A percentile compares a stretch with the other conserved stretches of the same genome.
These are phyloP conservation scores for Polyodon spathula DNA, from an alignment of 2,113 vertebrate genomes.

Conservation along the genomic window DNA sequence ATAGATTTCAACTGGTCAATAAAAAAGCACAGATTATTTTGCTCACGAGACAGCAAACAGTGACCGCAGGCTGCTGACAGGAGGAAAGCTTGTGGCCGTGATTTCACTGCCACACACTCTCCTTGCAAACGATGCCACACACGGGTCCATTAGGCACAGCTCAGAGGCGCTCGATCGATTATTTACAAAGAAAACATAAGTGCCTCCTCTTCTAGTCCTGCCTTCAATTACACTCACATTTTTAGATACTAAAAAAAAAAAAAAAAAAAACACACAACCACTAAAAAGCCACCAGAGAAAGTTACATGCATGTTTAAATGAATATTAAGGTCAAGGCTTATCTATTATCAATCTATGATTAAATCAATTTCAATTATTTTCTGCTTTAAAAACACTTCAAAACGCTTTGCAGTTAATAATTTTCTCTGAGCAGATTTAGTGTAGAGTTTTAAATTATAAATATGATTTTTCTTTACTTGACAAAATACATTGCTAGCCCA, in stretches of 20 bases:
- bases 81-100: conserved; percentile 41
- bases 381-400: too few species aligned
- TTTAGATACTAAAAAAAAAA: conserved; percentile 1
- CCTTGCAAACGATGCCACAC: conserved; percentile 69
- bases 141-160: conserved; percentile 71
- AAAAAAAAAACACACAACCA: background rate
- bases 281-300: too few species aligned
- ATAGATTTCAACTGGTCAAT: background rate
- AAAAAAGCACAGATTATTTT: background rate
- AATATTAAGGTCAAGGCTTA: too few species aligned
- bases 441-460: too few species aligned
- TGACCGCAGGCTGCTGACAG: conserved; percentile 55
- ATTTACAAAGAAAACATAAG: conserved; percentile 80
- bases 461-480: too few species aligned
- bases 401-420: too few species aligned
- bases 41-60: conserved; percentile 28
- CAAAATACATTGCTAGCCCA: too few species aligned
- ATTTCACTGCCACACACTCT: conserved; percentile 53
- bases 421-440: too few species aligned
- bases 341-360: too few species aligned
- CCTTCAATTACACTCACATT: conserved; percentile 66
- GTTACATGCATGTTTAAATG: too few species aligned
- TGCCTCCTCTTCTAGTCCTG: conserved; percentile 64
- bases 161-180: conserved; percentile 60
- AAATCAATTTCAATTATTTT: too few species aligned